Evolutionary conservation across 1,140 invertebrate genomes (phyloP).

Genomic region (Condylostylus longicornis): DNA sequence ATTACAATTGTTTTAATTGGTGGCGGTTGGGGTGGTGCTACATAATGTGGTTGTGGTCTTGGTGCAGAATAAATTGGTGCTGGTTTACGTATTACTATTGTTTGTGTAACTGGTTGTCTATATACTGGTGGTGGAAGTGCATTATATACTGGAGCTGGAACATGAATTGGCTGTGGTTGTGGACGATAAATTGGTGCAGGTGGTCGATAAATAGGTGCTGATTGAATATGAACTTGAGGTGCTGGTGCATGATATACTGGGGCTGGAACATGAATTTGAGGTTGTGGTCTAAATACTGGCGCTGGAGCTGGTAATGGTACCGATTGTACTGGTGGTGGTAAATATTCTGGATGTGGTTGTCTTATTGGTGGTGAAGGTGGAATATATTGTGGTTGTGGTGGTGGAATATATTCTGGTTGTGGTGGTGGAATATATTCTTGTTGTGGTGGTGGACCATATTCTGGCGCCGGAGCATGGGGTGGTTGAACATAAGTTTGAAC

Average conservation of each 20-base stretch:
- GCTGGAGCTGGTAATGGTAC: neutral
- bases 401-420: neutral
- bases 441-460: too few relatives aligned
- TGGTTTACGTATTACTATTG: too few relatives aligned
- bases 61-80: too few relatives aligned
- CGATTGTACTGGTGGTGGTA: neutral
- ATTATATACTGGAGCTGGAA: too few relatives aligned
- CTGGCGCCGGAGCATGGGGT: neutral
- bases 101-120: too few relatives aligned
- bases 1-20: neutral
- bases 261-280: neutral
- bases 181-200: neutral
- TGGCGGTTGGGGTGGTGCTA: neutral
- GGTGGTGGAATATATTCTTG: neutral
- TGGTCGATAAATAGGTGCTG: constrained; percentile 1
- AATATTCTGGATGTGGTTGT: neutral
- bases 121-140: too few relatives aligned
- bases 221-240: neutral
- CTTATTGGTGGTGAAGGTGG: neutral
- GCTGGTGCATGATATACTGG: constrained; percentile 1
- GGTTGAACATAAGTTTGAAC: neutral
- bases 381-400: neutral
- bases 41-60: neutral
- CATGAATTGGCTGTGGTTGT: too few relatives aligned
- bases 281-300: constrained; percentile 17